Percentiles rank a stretch among this genome's conserved stretches.
Evolutionary conservation across 2,797 vertebrate species (phyloP).

Genomic region (Myotis findleyi): DNA sequence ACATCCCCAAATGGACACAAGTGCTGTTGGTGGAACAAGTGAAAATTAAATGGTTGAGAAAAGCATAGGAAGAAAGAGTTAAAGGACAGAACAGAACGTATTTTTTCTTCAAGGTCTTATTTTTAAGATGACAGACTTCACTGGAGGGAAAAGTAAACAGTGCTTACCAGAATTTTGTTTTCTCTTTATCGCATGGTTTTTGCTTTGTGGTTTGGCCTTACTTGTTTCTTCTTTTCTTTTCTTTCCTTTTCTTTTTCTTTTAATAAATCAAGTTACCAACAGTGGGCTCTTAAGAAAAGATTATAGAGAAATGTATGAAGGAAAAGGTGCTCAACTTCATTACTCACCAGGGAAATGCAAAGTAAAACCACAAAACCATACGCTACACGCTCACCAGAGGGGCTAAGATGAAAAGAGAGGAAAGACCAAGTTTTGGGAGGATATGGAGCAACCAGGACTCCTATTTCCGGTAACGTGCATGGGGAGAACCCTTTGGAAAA

Average conservation of each 20-base stretch:
- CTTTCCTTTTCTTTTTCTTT: neutral
- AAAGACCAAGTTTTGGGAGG: neutral
- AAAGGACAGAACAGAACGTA: neutral
- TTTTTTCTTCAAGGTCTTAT: slow-evolving; percentile 3
- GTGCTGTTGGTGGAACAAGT: neutral
- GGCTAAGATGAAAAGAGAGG: neutral
- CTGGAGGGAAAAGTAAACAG: neutral
- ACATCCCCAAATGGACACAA: neutral
- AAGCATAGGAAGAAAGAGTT: neutral
- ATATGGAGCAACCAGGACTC: neutral
- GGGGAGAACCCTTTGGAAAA: neutral
- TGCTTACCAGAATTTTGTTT: neutral
- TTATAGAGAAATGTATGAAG: neutral
- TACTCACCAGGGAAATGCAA: slow-evolving; percentile 21
- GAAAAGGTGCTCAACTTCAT: neutral
- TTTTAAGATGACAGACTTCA: slow-evolving; percentile 40
- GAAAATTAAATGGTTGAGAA: neutral
- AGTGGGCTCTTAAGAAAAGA: neutral
- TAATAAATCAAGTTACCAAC: neutral
- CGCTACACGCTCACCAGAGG: neutral
- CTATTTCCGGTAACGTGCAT: neutral
- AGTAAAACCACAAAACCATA: neutral
- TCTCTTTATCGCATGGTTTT: neutral
- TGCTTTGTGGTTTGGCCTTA: neutral
- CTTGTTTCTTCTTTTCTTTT: neutral